Base-by-base conservation (phyloP, 1,140 invertebrate species). In the Acromyrmex heyeri region DNA sequence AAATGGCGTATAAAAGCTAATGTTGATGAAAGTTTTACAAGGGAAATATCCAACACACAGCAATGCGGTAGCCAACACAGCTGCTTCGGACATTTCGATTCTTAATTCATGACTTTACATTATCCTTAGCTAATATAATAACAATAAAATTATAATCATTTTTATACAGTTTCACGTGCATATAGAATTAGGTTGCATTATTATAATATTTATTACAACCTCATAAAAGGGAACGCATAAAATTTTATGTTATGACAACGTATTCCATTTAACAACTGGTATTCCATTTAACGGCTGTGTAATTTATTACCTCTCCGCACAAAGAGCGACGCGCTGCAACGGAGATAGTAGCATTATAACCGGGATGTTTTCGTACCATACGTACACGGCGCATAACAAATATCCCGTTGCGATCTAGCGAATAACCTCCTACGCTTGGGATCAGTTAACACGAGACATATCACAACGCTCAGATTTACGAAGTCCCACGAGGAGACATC, bases 1-100 rank as follows among this genome's bases (percentile, higher is more conserved):
- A 70, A 81, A 81, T 70, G 50, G 64, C 64, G 34, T 70, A 57
- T 70, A 70, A 81, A 57, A 81, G 78, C 64, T 70, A 70, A 81
- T 44, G 50, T 81, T 81, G 77, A 70, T 30, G 78, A 57, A 70
- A 57, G 30, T 44, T 44, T 10, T n/a, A 24, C 30, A 12, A 18
- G n/a, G n/a, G 16, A 67, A 67, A 55, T 69, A 44, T 21, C 14
- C 62, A 16, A 62, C 38, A 62, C 38, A 10, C 48, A 27, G 59
- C 76, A 27, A 38, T n/a, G 30, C 48, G 14, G 77, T 69, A 18
- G 24, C 24, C 24, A 24, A 24, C 24, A 24, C 0, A 24, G 48
- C 7, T 30, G 44, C 18, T 8, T 16, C 16, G 59, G 24, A 30
- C 50, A 27, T 57, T 70, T 69, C 61, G 27, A 67, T 69, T 55